Evolutionary conservation across 2,888 invertebrate species (phyloP).

Genomic region (Zaprionus obscuricornis): DNA sequence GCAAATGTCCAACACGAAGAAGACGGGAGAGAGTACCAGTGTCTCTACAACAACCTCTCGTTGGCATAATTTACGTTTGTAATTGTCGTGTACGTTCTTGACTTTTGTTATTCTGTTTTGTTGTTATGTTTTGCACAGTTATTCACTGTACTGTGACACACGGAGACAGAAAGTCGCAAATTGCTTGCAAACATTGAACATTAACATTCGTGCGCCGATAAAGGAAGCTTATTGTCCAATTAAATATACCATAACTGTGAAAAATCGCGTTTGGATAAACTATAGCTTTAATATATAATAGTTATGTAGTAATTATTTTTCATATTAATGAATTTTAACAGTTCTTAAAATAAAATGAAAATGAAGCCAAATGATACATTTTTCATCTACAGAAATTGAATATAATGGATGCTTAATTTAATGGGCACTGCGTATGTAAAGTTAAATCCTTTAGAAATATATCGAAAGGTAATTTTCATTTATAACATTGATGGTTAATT

Average conservation of each 20-base stretch:
- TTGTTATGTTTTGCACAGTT: constrained; percentile 32
- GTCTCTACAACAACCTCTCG: constrained; percentile 44
- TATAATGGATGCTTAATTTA: too few relatives aligned
- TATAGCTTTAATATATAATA: too few relatives aligned
- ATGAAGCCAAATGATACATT: too few relatives aligned
- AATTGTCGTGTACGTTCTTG: constrained; percentile 69
- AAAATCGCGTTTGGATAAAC: constrained; percentile 2
- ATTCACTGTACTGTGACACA: constrained; percentile 49
- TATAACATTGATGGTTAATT: constrained; percentile 42
- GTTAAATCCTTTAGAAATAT: constrained; percentile 28
- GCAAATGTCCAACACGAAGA: not conserved
- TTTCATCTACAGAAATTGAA: too few relatives aligned
- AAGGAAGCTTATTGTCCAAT: constrained; percentile 28
- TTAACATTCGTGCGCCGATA: constrained; percentile 57
- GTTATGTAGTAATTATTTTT: too few relatives aligned
- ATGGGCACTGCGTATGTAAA: too few relatives aligned
- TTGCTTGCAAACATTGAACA: constrained; percentile 71
- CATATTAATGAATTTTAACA: too few relatives aligned
- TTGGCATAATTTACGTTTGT: constrained; percentile 72
- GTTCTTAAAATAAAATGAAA: too few relatives aligned
- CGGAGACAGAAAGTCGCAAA: constrained; percentile 64
- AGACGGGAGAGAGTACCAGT: constrained; percentile 24
- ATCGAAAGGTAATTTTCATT: constrained; percentile 66
- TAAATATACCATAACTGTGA: constrained; percentile 6
- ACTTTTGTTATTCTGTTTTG: constrained; percentile 45